Percentiles rank a stretch among this genome's conserved stretches.
These are phyloP conservation scores for Mellivora capensis DNA, from an alignment of 2,113 vertebrate genomes.

Conservation along the genomic window DNA sequence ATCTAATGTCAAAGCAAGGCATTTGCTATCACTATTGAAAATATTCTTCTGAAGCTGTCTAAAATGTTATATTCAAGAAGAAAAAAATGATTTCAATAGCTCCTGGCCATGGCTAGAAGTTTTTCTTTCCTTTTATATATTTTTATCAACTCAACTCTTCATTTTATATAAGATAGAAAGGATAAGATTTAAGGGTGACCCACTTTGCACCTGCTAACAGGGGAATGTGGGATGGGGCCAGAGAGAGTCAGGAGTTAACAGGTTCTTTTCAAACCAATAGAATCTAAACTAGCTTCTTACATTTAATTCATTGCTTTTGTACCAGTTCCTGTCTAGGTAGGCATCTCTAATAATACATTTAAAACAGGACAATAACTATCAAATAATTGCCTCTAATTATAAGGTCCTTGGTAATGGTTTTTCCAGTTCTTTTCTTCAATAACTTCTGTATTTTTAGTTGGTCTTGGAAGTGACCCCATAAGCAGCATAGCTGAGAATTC, in stretches of 20 bases:
- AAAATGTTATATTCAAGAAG: background rate
- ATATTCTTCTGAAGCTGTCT: background rate
- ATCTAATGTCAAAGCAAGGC: background rate
- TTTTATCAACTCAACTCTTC: background rate
- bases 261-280: background rate
- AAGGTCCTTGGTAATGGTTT: background rate
- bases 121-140: background rate
- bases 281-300: background rate
- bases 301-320: background rate
- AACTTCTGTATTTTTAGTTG: conserved; percentile 8
- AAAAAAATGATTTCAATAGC: background rate
- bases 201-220: background rate
- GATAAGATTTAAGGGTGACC: background rate
- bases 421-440: conserved; percentile 18
- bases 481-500: conserved; percentile 46
- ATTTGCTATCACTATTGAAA: background rate
- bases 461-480: conserved; percentile 39
- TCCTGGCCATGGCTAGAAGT: background rate
- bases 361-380: conserved; percentile 42
- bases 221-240: background rate
- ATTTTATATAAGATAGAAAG: background rate
- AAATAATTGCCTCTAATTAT: conserved; percentile 51
- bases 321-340: background rate
- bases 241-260: background rate
- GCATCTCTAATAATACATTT: background rate